phyloP scores from a whole-genome alignment of 2,888 invertebrate species.

The Dysmachus trigonus region DNA sequence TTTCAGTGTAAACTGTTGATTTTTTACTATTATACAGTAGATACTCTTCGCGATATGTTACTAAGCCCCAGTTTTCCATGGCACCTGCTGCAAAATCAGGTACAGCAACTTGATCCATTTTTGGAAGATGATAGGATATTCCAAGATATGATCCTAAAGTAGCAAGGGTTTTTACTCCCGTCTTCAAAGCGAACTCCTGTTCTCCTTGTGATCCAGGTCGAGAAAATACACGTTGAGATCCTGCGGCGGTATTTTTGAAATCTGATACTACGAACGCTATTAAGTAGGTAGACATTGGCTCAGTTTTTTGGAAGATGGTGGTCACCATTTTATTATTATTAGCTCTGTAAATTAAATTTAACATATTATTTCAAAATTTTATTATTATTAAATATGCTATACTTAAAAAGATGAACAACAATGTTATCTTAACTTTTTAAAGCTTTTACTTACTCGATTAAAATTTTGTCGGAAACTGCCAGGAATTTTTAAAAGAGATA shows the following conservation, averaged over 20 bases:
- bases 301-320: conserved; percentile 64
- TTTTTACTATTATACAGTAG: conserved; percentile 57
- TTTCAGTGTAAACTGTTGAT: conserved; percentile 57
- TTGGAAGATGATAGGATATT: conserved; percentile 78
- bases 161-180: conserved; percentile 75
- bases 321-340: conserved; percentile 45
- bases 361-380: neutral
- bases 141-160: conserved; percentile 77
- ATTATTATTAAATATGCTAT: neutral
- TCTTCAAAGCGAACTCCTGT: conserved; percentile 75
- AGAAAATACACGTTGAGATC: conserved; percentile 48
- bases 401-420: no score
- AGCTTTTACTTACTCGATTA: neutral
- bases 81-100: conserved; percentile 86
- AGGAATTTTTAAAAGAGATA: neutral
- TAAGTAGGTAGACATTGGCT: conserved; percentile 80
- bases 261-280: conserved; percentile 80
- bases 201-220: conserved; percentile 45
- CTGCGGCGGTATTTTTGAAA: conserved; percentile 59
- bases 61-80: conserved; percentile 95
- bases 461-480: neutral
- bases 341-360: neutral
- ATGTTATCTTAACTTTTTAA: neutral
- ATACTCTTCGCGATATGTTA: conserved; percentile 68
- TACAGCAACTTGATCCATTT: conserved; percentile 88